Evolutionary conservation across 2,113 vertebrate species (phyloP), one percentile per base, ranked within the genome.

Genomic region (Dendropsophus ebraccatus): DNA sequence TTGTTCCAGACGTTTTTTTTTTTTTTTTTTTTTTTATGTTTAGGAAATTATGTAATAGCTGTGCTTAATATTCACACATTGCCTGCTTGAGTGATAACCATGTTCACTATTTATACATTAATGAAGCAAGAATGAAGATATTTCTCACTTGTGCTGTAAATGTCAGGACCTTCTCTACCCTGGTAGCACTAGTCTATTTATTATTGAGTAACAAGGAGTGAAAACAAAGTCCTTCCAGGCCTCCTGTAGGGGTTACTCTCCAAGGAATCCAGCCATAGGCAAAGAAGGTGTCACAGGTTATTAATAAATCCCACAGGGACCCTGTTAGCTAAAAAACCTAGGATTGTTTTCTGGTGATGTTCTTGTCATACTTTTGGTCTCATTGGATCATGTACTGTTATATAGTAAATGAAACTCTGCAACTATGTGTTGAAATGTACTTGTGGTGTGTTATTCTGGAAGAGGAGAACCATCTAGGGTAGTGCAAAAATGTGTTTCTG

Each of bases 251-350:
- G 45, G 50, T 28, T 30, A 50, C 9, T 60, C 70, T 74, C 50
- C 5, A 25, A 47, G 72, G 23, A 62, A 11, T 60, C 30, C 82
- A 32, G 82, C 82, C 82, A 62, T 56, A 62, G 82, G 82, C 82
- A 76, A 30, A 75, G 10, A 84, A 17, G 32, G 70, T 72, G 32
- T 41, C 65, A 82, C 47, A 16, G 19, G n/a, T 82, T 72, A 70
- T 72, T 82, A 84, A 60, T 62, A 75, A 30, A 45, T 30, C 56
- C 82, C 52, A 45, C 16, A 49, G 35, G 32, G 82, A 69, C 69
- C 21, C 23, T 37, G 12, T 73, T 83, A 67, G 41, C 62, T 37
- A 45, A 41, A 35, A 49, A 11, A 21, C 47, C 70, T 54, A 56
- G 30, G 19, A 52, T 83, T n/a, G 21, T 41, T 32, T 83, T 41